A percentile compares a stretch with the other conserved stretches of the same genome.
phyloP scores from a whole-genome alignment of 2,888 invertebrate genomes.

The Hemicrepidius hirtus region DNA sequence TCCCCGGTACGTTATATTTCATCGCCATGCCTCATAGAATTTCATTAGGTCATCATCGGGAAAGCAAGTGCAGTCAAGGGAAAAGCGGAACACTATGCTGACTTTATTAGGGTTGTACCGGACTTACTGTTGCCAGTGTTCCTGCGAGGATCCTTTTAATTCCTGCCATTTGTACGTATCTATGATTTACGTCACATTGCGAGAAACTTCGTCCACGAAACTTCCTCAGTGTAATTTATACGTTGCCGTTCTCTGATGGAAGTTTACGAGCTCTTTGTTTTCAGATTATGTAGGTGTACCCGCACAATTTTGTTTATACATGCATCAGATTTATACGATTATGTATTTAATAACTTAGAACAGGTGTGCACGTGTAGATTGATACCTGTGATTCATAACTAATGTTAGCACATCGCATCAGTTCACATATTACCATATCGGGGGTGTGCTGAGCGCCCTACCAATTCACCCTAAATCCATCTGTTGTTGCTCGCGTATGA shows the following conservation, averaged over 20 bases:
- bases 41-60: slow-evolving; percentile 69
- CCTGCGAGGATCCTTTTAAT: slow-evolving; percentile 36
- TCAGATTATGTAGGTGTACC: neutral
- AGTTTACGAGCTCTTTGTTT: neutral
- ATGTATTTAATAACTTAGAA: slow-evolving; percentile 28
- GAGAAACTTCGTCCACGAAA: slow-evolving; percentile 21
- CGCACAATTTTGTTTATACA: neutral
- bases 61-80: slow-evolving; percentile 67
- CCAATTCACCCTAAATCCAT: slow-evolving; percentile 56
- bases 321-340: slow-evolving; percentile 19
- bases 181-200: slow-evolving; percentile 28
- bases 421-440: slow-evolving; percentile 61
- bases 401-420: slow-evolving; percentile 59
- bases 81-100: slow-evolving; percentile 66
- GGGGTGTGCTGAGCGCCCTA: slow-evolving; percentile 49
- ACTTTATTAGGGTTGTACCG: slow-evolving; percentile 67
- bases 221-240: too few species aligned
- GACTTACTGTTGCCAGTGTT: slow-evolving; percentile 58
- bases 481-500: slow-evolving; percentile 58
- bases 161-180: slow-evolving; percentile 38
- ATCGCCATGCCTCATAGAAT: slow-evolving; percentile 69
- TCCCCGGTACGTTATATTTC: slow-evolving; percentile 65
- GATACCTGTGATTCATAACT: slow-evolving; percentile 62
- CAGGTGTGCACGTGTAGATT: slow-evolving; percentile 57
- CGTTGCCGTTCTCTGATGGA: neutral